A percentile compares a stretch with the other conserved stretches of the same genome.
Evolutionary conservation across 2,797 vertebrate species (phyloP).

Genomic region (Rhadinocentrus ornatus): DNA sequence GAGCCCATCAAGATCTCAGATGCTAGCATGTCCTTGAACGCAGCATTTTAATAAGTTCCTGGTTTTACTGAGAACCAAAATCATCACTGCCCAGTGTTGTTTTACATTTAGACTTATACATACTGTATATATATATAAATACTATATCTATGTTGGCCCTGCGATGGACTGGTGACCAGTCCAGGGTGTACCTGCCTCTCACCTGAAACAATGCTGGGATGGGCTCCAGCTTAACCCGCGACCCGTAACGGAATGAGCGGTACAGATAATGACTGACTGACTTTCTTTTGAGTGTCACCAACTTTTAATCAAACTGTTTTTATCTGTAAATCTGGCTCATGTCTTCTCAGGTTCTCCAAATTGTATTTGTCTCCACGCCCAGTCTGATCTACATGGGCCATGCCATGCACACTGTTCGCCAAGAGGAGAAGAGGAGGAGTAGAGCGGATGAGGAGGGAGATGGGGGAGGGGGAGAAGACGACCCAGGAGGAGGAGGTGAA

Average conservation of each 20-base stretch:
- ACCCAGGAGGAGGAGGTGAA: slow-evolving; percentile 73
- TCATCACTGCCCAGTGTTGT: neutral
- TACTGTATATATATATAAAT: too few species aligned
- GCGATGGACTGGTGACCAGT: too few species aligned
- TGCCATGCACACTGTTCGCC: slow-evolving; percentile 91
- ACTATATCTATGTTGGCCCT: too few species aligned
- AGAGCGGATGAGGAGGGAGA: slow-evolving; percentile 80
- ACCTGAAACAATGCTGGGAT: too few species aligned
- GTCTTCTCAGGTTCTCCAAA: slow-evolving; percentile 87
- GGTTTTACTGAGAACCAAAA: neutral
- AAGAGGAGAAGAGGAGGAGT: slow-evolving; percentile 89
- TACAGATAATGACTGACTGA: too few species aligned
- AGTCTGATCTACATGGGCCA: slow-evolving; percentile 97
- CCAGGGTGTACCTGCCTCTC: too few species aligned
- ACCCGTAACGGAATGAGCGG: too few species aligned
- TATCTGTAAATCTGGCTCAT: fast-evolving
- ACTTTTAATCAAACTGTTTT: neutral
- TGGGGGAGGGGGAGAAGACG: slow-evolving; percentile 63
- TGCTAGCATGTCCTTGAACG: slow-evolving; percentile 1
- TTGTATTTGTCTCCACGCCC: slow-evolving; percentile 96
- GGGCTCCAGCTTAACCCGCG: too few species aligned
- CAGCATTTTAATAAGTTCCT: neutral
- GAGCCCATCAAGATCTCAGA: neutral
- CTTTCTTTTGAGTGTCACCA: neutral
- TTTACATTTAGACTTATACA: neutral